Conservation (phyloP, 2,113 vertebrate species). For the Microcebus lehilahytsara region DNA sequence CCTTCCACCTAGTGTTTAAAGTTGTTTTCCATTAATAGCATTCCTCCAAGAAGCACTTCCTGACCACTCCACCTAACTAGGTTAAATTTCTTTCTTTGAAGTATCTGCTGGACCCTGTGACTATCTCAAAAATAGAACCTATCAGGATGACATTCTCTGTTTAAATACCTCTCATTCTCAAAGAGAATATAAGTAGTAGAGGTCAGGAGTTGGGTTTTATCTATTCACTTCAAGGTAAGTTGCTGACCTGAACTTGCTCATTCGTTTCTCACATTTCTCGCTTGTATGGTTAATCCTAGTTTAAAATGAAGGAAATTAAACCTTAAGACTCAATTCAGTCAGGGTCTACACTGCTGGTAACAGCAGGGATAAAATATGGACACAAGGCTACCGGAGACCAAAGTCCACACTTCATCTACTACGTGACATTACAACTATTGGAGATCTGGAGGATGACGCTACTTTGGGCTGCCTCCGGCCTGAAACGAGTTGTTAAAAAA, state of each 20-base stretch:
- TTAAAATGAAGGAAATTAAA: not conserved
- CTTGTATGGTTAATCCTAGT: not conserved
- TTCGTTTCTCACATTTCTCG: not conserved
- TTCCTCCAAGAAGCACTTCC: not conserved
- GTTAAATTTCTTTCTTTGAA: not conserved
- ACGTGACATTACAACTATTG: not conserved
- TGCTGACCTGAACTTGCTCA: not conserved
- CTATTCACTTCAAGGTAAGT: not conserved
- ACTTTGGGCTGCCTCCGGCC: not conserved
- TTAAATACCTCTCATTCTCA: not conserved
- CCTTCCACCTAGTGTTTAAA: not conserved
- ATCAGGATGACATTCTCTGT: not conserved
- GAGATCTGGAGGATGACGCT: not conserved
- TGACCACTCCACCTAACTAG: rapidly evolving
- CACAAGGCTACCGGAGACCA: not conserved
- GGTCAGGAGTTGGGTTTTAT: not conserved
- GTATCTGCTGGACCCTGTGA: not conserved
- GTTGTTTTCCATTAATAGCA: not conserved
- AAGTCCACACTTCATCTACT: not conserved
- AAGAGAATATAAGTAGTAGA: not conserved
- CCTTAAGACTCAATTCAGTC: not conserved
- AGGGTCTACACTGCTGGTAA: not conserved
- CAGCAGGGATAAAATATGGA: not conserved
- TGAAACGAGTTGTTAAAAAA: not conserved
- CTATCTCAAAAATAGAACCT: not conserved